Evolutionary conservation across 2,113 vertebrate genomes (phyloP), one percentile per base, ranked within the genome.

Genomic region (Megalops atlanticus): DNA sequence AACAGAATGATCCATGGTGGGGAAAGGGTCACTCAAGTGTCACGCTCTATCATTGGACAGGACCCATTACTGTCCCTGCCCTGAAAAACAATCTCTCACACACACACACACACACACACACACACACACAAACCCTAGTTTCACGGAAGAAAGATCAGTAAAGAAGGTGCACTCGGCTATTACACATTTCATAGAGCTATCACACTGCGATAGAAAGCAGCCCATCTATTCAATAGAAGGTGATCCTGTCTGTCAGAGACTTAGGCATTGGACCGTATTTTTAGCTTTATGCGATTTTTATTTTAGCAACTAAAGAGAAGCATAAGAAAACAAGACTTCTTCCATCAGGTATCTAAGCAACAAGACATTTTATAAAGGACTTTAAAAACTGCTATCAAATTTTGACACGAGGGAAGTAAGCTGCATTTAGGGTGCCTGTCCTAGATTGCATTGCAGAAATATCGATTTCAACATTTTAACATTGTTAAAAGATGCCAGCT

Each of bases 311-410:
- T 80, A 76, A 74, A 80, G 73, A 47, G 54, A 52, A 74, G 77
- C n/a, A 24, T 33, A 45, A 52, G 75, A 84, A 72, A 69, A 58
- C 54, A 54, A 52, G 71, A 80, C 70, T 38, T 84, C 43, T 79
- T 78, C 74, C 72, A 81, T 74, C 41, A 85, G 81, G 85, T 85
- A 82, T 83, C 84, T 83, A 88, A 80, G 81, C 79, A 80, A 86
- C 80, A 80, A 84, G 82, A 82, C 82, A 14, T 74, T 80, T 68
- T 39, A 72, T 45, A 69, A 2, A 15, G 54, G 52, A 41, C 80
- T 70, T 68, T 47, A 36, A 52, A 45, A 68, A 39, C 73, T 76
- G 74, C 52, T 81, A 81, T 76, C 74, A 81, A 68, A 76, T 81
- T 76, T 41, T 81, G 27, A 76, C 80, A 76, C 40, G 47, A 35